Evolutionary conservation across 2,113 vertebrate genomes (phyloP).

Genomic region (Phalacrocorax brasilianus): DNA sequence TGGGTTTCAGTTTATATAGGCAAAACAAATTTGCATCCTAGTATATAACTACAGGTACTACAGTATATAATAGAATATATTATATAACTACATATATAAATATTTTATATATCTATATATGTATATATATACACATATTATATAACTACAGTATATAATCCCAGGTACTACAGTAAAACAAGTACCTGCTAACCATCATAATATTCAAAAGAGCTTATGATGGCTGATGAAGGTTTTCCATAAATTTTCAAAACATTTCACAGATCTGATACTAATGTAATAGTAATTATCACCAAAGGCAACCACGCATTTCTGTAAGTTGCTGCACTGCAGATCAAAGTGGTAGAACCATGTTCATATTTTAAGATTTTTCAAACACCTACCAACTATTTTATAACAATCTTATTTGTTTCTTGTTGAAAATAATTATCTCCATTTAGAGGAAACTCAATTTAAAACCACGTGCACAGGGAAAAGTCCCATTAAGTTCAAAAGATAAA

Average conservation of each 20-base stretch:
- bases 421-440: neutral
- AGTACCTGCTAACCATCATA: neutral
- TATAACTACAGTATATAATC: neutral
- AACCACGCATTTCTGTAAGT: neutral
- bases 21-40: neutral
- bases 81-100: too few relatives aligned
- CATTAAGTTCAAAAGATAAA: neutral
- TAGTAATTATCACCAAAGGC: neutral
- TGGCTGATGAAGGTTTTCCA: neutral
- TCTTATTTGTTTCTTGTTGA: neutral
- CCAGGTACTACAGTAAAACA: neutral
- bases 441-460: neutral
- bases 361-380: neutral
- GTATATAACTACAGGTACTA: neutral
- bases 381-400: neutral
- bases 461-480: neutral
- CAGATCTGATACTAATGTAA: neutral
- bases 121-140: too few relatives aligned
- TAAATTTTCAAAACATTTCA: neutral
- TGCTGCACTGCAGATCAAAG: neutral
- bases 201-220: neutral
- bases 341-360: too few relatives aligned
- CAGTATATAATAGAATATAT: too few relatives aligned
- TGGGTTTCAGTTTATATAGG: neutral
- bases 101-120: too few relatives aligned